phyloP scores from a whole-genome alignment of 2,797 vertebrate genomes.

The Sylvilagus floridanus region DNA sequence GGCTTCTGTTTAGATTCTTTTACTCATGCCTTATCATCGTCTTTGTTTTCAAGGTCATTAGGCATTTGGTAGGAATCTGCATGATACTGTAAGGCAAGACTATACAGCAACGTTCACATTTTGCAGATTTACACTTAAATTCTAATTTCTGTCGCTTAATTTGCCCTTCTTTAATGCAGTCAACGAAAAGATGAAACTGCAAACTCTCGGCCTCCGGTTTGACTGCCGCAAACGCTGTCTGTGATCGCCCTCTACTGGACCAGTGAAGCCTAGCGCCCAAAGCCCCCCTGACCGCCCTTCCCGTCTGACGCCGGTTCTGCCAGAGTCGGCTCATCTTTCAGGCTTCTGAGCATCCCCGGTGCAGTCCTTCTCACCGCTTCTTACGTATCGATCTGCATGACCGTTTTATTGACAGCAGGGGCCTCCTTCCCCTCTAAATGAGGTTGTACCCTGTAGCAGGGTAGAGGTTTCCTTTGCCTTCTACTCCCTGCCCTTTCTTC shows the following conservation, averaged over 20 bases:
- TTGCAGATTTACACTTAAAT: background rate
- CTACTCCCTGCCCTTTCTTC: background rate
- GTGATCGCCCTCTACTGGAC: slow-evolving; percentile 67
- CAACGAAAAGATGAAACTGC: background rate
- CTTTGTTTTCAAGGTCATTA: background rate
- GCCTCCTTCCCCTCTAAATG: background rate
- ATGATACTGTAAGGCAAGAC: background rate
- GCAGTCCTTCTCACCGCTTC: background rate
- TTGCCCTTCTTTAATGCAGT: background rate
- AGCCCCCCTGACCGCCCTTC: fast-evolving
- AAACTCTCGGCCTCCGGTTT: background rate
- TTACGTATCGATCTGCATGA: background rate
- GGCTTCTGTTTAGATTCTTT: background rate
- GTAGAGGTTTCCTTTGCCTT: background rate
- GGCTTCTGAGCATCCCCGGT: background rate
- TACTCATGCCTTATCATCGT: background rate
- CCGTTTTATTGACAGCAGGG: background rate
- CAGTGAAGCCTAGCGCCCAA: background rate
- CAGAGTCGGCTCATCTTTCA: background rate
- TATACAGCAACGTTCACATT: background rate
- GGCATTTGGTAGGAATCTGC: background rate
- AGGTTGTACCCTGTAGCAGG: background rate
- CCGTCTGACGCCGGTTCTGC: background rate
- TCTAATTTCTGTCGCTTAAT: background rate
- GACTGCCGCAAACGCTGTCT: background rate